phyloP scores from a whole-genome alignment of 1,140 invertebrate genomes.

The Trachymyrmex cornetzi region DNA sequence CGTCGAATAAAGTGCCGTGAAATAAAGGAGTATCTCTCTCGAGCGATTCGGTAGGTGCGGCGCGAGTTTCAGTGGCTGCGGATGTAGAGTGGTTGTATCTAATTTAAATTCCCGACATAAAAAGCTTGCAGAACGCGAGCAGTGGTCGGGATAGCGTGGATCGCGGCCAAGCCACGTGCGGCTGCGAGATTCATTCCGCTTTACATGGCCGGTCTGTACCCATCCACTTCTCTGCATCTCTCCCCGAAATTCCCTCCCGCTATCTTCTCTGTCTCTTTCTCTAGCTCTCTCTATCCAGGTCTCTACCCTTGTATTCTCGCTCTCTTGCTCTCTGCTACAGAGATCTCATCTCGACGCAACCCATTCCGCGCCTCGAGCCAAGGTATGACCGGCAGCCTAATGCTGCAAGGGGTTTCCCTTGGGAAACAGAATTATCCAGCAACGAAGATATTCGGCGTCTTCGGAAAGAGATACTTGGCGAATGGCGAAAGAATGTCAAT shows the following conservation, averaged over 20 bases:
- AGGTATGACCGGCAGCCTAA: slow-evolving; percentile 72
- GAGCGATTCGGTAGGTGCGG: slow-evolving; percentile 79
- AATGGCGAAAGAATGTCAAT: slow-evolving; percentile 33
- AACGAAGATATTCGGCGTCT: slow-evolving; percentile 41
- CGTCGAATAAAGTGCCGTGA: slow-evolving; percentile 76
- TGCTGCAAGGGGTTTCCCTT: slow-evolving; percentile 32
- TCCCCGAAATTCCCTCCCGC: slow-evolving; percentile 71
- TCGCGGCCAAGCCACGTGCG: slow-evolving; percentile 83
- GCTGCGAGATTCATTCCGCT: slow-evolving; percentile 83
- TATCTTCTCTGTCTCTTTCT: slow-evolving; percentile 40
- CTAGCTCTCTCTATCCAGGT: neutral
- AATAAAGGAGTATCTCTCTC: slow-evolving; percentile 77
- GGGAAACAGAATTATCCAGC: slow-evolving; percentile 54
- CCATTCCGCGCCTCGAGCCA: slow-evolving; percentile 67
- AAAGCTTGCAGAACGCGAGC: slow-evolving; percentile 81
- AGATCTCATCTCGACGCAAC: slow-evolving; percentile 73
- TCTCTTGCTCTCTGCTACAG: slow-evolving; percentile 36
- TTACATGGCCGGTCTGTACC: slow-evolving; percentile 80
- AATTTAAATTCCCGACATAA: slow-evolving; percentile 84
- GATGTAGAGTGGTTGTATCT: slow-evolving; percentile 80
- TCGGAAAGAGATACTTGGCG: slow-evolving; percentile 26
- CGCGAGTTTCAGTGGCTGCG: slow-evolving; percentile 78
- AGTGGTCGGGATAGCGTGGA: slow-evolving; percentile 80
- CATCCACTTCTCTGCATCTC: slow-evolving; percentile 71
- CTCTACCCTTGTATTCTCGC: slow-evolving; percentile 32